Evolutionary conservation across 1,140 invertebrate species (phyloP).

Genomic region (Drosophila athabasca): DNA sequence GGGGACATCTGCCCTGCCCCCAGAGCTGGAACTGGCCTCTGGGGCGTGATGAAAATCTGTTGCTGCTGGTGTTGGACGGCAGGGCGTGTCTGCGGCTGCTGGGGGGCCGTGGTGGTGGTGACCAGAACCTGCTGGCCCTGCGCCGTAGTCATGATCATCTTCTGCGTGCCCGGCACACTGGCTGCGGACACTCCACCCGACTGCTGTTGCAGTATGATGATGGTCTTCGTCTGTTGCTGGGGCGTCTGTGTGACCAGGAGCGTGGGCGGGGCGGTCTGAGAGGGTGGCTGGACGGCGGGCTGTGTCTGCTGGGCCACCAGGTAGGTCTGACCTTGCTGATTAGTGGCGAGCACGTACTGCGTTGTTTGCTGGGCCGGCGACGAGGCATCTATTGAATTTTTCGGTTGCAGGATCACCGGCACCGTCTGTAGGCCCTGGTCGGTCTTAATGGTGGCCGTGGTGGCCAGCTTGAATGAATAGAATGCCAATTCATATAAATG

Average conservation of each 20-base stretch:
- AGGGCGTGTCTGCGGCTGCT: slow-evolving; percentile 33
- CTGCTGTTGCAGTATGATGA: slow-evolving; percentile 89
- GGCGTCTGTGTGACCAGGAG: slow-evolving; percentile 80
- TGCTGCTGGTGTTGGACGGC: slow-evolving; percentile 36
- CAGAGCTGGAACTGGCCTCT: slow-evolving; percentile 55
- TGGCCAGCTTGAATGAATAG: slow-evolving; percentile 52
- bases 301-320: slow-evolving; percentile 85
- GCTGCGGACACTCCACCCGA: slow-evolving; percentile 78
- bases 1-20: slow-evolving; percentile 76
- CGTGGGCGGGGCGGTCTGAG: slow-evolving; percentile 47
- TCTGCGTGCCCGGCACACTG: slow-evolving; percentile 82
- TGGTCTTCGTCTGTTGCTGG: slow-evolving; percentile 86
- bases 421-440: slow-evolving; percentile 83
- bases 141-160: slow-evolving; percentile 87
- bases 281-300: slow-evolving; percentile 66
- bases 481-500: too few species aligned
- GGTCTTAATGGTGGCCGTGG: slow-evolving; percentile 83
- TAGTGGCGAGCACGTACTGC: slow-evolving; percentile 79
- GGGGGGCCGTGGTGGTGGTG: slow-evolving; percentile 83
- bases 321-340: slow-evolving; percentile 85
- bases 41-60: slow-evolving; percentile 76
- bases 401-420: slow-evolving; percentile 84
- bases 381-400: slow-evolving; percentile 71
- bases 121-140: slow-evolving; percentile 88
- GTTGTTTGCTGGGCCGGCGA: slow-evolving; percentile 57